Percentiles rank a stretch among this genome's conserved stretches.
Evolutionary conservation across 2,797 vertebrate genomes (phyloP).

Genomic region (Telmatherina bonti): DNA sequence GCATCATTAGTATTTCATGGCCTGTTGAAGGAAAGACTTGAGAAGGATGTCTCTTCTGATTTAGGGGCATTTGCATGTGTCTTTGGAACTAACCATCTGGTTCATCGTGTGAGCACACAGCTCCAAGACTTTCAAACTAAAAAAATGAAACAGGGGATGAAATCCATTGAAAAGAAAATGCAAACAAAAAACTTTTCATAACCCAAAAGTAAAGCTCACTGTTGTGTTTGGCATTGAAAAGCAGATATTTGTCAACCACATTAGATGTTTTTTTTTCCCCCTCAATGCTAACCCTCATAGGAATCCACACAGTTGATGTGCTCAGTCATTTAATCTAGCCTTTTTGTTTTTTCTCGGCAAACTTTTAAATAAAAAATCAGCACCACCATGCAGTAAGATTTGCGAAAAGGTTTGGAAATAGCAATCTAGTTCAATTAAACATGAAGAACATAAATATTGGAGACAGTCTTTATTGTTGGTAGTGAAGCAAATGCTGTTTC

Average conservation of each 20-base stretch:
- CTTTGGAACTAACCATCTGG: neutral
- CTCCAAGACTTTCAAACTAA: neutral
- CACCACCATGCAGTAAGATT: constrained; percentile 10
- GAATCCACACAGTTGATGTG: constrained; percentile 10
- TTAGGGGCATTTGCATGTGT: no score
- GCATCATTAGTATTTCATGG: neutral
- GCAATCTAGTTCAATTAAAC: constrained; percentile 47
- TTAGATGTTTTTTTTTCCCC: constrained; percentile 4
- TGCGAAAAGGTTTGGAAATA: constrained; percentile 28
- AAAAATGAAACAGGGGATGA: neutral
- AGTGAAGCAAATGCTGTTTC: neutral
- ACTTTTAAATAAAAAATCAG: constrained; percentile 66
- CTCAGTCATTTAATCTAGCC: constrained; percentile 39
- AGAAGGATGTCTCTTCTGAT: neutral
- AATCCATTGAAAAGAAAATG: neutral
- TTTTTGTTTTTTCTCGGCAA: constrained; percentile 53
- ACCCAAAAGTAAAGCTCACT: neutral
- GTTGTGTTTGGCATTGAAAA: neutral
- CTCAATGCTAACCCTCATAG: constrained; percentile 5
- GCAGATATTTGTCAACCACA: neutral
- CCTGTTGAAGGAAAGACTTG: neutral
- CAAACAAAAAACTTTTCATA: neutral
- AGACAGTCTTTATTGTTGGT: constrained; percentile 15
- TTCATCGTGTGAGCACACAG: neutral
- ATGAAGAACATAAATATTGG: constrained; percentile 20